Percentiles rank a stretch among this genome's conserved stretches.
Conservation (phyloP, 2,797 vertebrate genomes). For the Botia almorhae region DNA sequence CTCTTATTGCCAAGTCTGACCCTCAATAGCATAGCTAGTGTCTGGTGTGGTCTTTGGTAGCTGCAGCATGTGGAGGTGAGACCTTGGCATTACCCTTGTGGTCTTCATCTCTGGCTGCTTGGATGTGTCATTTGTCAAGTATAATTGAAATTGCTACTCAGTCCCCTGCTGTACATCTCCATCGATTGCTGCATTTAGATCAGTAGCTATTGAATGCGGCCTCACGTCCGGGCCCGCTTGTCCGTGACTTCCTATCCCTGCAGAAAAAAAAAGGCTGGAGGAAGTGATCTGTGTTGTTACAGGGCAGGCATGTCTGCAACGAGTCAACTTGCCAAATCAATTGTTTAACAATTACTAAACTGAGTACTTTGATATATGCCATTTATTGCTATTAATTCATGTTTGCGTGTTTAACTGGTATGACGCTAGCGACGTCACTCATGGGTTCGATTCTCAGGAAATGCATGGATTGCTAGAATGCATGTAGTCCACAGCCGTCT, state of each 20-base stretch:
- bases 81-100: conserved; percentile 7
- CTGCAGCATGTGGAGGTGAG: conserved; percentile 16
- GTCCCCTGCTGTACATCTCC: conserved; percentile 59
- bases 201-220: conserved; percentile 74
- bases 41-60: conserved; percentile 11
- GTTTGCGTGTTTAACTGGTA: too few species aligned
- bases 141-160: conserved; percentile 70
- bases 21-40: conserved; percentile 1
- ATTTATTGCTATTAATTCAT: too few species aligned
- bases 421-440: too few species aligned
- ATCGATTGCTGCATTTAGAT: conserved; percentile 75
- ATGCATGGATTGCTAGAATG: too few species aligned
- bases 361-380: too few species aligned
- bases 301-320: conserved; percentile 1
- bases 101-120: neutral
- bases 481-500: too few species aligned
- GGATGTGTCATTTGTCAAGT: conserved; percentile 71
- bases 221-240: conserved; percentile 67
- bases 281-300: conserved; percentile 13
- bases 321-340: too few species aligned
- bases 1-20: neutral
- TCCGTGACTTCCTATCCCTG: conserved; percentile 57
- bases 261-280: conserved; percentile 50
- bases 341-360: too few species aligned
- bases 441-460: too few species aligned